Conservation (phyloP, 1,140 invertebrate genomes). For the Macrobrachium rosenbergii region DNA sequence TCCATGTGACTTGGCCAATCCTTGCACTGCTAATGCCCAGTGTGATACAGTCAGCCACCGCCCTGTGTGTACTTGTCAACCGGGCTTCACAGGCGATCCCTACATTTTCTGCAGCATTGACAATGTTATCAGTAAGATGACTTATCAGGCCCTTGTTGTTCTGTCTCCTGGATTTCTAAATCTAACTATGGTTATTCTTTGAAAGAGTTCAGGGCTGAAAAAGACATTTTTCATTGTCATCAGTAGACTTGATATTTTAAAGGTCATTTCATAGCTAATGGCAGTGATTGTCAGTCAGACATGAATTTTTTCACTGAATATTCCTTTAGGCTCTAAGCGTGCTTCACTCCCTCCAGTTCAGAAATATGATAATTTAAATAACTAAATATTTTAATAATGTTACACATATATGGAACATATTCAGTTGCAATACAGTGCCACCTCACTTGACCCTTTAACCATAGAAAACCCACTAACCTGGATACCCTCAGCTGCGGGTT, state of each 20-base stretch:
- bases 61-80: constrained; percentile 68
- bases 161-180: constrained; percentile 18
- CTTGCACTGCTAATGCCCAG: constrained; percentile 68
- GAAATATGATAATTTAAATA: no score
- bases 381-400: no score
- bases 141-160: constrained; percentile 21
- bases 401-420: neutral
- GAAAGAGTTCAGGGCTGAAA: no score
- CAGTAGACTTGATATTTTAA: no score
- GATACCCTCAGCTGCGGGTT: constrained; percentile 73
- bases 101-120: constrained; percentile 53
- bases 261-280: no score
- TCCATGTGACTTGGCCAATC: constrained; percentile 68
- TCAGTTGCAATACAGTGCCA: constrained; percentile 15
- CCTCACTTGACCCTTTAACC: neutral
- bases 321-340: neutral
- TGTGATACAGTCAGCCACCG: constrained; percentile 68
- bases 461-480: constrained; percentile 39
- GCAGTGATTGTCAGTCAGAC: no score
- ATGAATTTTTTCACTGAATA: no score
- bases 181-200: neutral
- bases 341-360: neutral
- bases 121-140: constrained; percentile 48
- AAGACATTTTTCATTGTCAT: no score
- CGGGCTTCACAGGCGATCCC: constrained; percentile 68